Percentiles rank a stretch among this genome's conserved stretches.
phyloP scores from a whole-genome alignment of 64 coral and sea anemone genomes.

The Stylophora pistillata region DNA sequence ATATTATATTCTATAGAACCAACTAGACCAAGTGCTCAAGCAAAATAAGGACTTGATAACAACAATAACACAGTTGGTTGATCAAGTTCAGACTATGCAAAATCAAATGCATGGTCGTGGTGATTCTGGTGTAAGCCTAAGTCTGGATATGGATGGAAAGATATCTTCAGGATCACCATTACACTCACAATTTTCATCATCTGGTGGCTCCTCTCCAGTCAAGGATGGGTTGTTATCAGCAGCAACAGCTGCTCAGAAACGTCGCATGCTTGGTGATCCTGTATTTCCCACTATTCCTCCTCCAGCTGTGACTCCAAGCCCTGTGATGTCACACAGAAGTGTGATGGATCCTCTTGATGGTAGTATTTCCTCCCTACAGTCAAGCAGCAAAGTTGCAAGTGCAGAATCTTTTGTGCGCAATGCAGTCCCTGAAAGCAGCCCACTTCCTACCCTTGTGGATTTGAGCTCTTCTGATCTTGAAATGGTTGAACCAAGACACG shows the following conservation, averaged over 20 bases:
- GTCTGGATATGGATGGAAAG: slow-evolving; percentile 37
- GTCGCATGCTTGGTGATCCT: slow-evolving; percentile 24
- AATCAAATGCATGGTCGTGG: slow-evolving; percentile 36
- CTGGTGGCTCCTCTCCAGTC: background rate
- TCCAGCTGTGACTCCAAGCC: slow-evolving; percentile 33
- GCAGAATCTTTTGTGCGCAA: slow-evolving; percentile 23
- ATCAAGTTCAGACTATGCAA: slow-evolving; percentile 59
- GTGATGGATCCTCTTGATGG: slow-evolving; percentile 8
- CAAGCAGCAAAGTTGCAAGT: slow-evolving; percentile 48
- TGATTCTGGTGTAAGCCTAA: slow-evolving; percentile 31
- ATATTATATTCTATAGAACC: slow-evolving; percentile 42
- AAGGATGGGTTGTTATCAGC: slow-evolving; percentile 1
- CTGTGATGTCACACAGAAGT: slow-evolving; percentile 26
- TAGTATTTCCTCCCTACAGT: slow-evolving; percentile 28
- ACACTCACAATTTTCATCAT: slow-evolving; percentile 18
- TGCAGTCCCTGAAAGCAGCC: slow-evolving; percentile 7
- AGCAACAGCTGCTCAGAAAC: background rate
- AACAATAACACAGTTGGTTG: slow-evolving; percentile 56
- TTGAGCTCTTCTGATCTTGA: slow-evolving; percentile 40
- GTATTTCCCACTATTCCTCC: slow-evolving; percentile 39
- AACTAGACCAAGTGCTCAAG: slow-evolving; percentile 60
- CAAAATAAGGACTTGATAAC: slow-evolving; percentile 70
- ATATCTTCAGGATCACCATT: background rate
- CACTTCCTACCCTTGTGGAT: slow-evolving; percentile 21
- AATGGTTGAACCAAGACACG: slow-evolving; percentile 23